A percentile compares a stretch with the other conserved stretches of the same genome.
Evolutionary conservation across 2,888 invertebrate genomes (phyloP).

Genomic region (Dasysyrphus tricinctus): DNA sequence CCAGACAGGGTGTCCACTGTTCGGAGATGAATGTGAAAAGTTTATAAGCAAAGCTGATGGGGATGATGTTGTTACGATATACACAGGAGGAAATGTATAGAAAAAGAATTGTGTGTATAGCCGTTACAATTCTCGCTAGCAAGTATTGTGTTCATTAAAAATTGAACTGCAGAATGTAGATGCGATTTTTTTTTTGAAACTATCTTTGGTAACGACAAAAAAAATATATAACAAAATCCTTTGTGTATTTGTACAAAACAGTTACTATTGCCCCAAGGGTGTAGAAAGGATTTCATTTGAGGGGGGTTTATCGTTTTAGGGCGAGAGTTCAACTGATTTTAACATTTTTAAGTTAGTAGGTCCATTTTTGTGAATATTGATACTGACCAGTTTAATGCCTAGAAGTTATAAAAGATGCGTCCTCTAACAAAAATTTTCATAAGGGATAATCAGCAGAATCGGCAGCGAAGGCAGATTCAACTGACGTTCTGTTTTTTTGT

Average conservation of each 20-base stretch:
- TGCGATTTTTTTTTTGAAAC: neutral
- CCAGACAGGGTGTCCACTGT: conserved; percentile 9
- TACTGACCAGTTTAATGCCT: too few relatives aligned
- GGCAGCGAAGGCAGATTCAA: too few relatives aligned
- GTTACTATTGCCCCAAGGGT: neutral
- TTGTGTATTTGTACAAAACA: neutral
- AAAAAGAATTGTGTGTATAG: neutral
- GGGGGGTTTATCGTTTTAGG: too few relatives aligned
- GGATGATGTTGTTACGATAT: neutral
- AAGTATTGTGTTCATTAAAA: neutral
- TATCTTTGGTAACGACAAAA: too few relatives aligned
- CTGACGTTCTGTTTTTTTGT: too few relatives aligned
- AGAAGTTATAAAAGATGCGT: too few relatives aligned
- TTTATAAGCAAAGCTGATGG: neutral
- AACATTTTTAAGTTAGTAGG: too few relatives aligned
- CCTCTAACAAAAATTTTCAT: too few relatives aligned
- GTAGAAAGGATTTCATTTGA: too few relatives aligned
- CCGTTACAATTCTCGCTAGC: neutral
- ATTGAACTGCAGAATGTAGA: neutral
- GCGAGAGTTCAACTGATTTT: too few relatives aligned
- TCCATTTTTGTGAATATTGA: too few relatives aligned
- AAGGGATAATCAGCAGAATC: too few relatives aligned
- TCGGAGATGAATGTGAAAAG: neutral
- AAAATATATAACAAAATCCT: neutral
- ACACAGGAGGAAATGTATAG: neutral